Percentiles rank a stretch among this genome's conserved stretches.
These are phyloP conservation scores for Hirundo rustica DNA, from an alignment of 2,797 vertebrate genomes.

Conservation along the genomic window DNA sequence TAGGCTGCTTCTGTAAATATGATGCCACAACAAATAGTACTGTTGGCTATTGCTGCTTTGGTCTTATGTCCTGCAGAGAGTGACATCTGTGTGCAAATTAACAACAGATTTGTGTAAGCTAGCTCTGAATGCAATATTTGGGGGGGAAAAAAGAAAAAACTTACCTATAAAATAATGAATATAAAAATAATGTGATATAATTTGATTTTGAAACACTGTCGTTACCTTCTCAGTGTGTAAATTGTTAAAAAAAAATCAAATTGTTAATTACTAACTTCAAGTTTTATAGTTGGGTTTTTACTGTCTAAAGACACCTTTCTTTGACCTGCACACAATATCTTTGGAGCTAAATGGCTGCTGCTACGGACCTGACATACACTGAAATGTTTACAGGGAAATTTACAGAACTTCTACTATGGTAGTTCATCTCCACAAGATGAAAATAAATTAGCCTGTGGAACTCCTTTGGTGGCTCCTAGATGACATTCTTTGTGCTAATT, in stretches of 20 bases:
- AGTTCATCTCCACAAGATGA: not conserved
- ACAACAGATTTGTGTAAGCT: conserved; percentile 76
- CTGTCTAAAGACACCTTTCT: not conserved
- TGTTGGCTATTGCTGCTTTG: conserved; percentile 75
- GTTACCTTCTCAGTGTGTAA: conserved; percentile 44
- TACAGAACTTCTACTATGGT: not conserved
- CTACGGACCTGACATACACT: not conserved
- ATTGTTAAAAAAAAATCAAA: not conserved
- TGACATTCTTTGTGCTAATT: not conserved
- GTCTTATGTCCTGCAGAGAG: conserved; percentile 79
- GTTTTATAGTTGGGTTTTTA: not conserved
- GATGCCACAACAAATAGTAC: conserved; percentile 76
- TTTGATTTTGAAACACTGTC: conserved; percentile 31
- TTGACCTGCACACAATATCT: not conserved
- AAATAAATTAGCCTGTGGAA: not conserved
- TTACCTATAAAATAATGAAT: conserved; percentile 39
- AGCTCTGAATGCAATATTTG: conserved; percentile 63
- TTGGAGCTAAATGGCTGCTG: not conserved
- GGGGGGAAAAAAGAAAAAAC: not conserved
- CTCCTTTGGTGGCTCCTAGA: not conserved
- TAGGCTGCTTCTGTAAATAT: conserved; percentile 70
- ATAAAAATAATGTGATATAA: conserved; percentile 54
- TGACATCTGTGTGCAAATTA: conserved; percentile 82
- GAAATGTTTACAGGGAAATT: not conserved
- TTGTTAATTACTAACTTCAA: not conserved